Conservation (phyloP, 2,113 vertebrate species). For the Theristicus caerulescens region DNA sequence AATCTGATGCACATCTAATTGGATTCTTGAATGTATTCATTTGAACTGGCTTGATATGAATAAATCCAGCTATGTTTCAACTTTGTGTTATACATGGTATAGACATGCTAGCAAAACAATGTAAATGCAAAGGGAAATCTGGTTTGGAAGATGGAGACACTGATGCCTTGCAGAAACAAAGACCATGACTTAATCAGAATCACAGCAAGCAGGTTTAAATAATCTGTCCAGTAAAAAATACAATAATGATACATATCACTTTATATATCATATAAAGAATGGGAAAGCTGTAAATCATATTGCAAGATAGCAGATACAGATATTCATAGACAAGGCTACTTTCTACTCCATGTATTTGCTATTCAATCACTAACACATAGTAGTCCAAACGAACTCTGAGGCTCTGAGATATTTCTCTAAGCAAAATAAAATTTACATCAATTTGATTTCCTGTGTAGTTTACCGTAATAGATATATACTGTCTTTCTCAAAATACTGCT, state of each 20-base stretch:
- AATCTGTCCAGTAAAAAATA: not conserved
- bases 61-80: not conserved
- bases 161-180: not conserved
- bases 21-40: not conserved
- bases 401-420: not conserved
- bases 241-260: not conserved
- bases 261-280: not conserved
- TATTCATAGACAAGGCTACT: not conserved
- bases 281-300: not conserved
- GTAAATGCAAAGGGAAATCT: not conserved
- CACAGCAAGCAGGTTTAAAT: not conserved
- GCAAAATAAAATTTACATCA: not conserved
- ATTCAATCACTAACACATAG: not conserved
- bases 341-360: not conserved
- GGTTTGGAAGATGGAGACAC: not conserved
- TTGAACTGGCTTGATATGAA: not conserved
- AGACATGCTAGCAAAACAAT: not conserved
- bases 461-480: not conserved
- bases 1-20: not conserved
- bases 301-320: not conserved
- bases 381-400: not conserved
- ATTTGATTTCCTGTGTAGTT: not conserved
- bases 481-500: not conserved
- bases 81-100: not conserved
- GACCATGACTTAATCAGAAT: not conserved